Evolutionary conservation across 2,797 vertebrate species (phyloP), one percentile per base, ranked within the genome.

Genomic region (Selene dorsalis): DNA sequence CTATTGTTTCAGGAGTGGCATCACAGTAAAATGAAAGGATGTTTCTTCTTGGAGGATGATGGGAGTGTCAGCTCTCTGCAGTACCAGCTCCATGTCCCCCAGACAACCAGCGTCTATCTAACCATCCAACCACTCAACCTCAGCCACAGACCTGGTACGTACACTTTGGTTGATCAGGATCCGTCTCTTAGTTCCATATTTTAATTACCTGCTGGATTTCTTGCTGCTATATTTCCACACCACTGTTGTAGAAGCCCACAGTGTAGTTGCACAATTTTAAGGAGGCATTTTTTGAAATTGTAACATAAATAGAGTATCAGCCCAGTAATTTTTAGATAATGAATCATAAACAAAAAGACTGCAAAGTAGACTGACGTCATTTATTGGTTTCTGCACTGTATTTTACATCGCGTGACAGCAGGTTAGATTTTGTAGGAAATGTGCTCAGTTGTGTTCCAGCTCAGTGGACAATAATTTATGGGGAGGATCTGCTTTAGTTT

Each of bases 31-130:
- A 90, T 95, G 79, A 98, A 91, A 83, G 97, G 97, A 65, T 97
- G 97, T 83, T 98, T 99, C 90, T 97, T 96, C 88, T 76, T 98
- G 70, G 97, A 98, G 81, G 96, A 97, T 0, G 93, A 95, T 56
- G 94, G 96, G 30, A 95, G 93, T 52, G 94, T 97, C 47, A 64
- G 94, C 80, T 96, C 95, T 70, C 95, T 98, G 85, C 96, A 96
- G 79, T 98, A 97, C 90, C 94, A 90, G 68, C 85, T 98, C 84
- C 92, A 96, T 32, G 61, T 98, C 62, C 72, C 95, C 22, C 94
- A 96, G 22, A 95, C 91, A 13, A 94, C 96, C 77, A 80, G 73
- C 7, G 83, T 97, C 16, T 96, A 94, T 84, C 10, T 99, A 13
- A 97, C 95, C 84, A 96, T 98, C 88, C 96, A 94, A 43, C 97